Evolutionary conservation across 2,113 vertebrate species (phyloP).

Genomic region (Thunnus thynnus): DNA sequence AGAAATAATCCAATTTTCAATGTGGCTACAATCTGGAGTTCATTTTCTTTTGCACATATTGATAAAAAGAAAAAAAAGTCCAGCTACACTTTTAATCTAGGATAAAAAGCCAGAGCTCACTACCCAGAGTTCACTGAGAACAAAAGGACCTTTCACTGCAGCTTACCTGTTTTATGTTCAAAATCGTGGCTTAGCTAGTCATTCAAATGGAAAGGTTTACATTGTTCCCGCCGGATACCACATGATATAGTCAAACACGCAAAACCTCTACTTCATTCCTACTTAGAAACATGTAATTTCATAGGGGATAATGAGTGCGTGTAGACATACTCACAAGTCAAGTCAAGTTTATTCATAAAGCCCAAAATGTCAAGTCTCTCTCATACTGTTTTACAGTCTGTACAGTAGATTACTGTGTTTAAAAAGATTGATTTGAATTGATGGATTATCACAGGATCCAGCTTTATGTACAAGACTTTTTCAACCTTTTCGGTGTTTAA

Average conservation of each 20-base stretch:
- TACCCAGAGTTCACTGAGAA: slow-evolving; percentile 45
- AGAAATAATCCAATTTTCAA: slow-evolving; percentile 34
- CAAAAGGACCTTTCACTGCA: slow-evolving; percentile 74
- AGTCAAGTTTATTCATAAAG: too few relatives aligned
- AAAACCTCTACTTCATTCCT: background rate
- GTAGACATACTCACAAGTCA: too few relatives aligned
- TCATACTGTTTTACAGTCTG: too few relatives aligned
- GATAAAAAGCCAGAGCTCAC: slow-evolving; percentile 31
- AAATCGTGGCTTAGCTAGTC: slow-evolving; percentile 44
- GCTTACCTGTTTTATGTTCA: slow-evolving; percentile 60
- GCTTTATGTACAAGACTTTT: too few relatives aligned
- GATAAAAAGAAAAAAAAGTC: background rate
- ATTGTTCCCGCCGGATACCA: slow-evolving; percentile 7
- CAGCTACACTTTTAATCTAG: slow-evolving; percentile 17
- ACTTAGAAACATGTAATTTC: background rate
- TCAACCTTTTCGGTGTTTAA: too few relatives aligned
- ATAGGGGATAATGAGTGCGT: background rate
- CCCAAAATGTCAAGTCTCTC: too few relatives aligned
- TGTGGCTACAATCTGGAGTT: background rate
- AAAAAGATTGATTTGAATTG: too few relatives aligned
- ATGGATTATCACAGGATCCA: too few relatives aligned
- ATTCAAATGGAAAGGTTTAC: slow-evolving; percentile 46
- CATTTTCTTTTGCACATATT: background rate
- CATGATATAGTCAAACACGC: background rate
- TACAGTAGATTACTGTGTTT: too few relatives aligned